Conservation (phyloP, 2,888 invertebrate genomes). For the Cosmorhoe ocellata region DNA sequence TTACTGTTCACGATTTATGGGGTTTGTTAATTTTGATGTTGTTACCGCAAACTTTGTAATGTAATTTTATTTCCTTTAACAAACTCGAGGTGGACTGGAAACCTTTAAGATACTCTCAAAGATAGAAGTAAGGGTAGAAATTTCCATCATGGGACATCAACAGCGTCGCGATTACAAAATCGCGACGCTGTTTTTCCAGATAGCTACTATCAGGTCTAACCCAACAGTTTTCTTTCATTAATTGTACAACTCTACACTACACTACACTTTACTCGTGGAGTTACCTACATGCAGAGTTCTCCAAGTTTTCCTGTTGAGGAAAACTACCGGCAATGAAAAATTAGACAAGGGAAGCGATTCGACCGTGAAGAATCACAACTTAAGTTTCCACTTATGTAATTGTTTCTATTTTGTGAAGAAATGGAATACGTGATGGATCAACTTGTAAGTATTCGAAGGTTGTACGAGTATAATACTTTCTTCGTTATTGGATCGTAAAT, state of each 20-base stretch:
- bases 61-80: no score
- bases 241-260: slow-evolving; percentile 3
- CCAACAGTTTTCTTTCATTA: slow-evolving; percentile 21
- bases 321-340: slow-evolving; percentile 11
- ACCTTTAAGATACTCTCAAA: no score
- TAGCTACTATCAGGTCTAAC: no score
- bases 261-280: slow-evolving; percentile 10
- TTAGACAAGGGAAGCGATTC: slow-evolving; percentile 14
- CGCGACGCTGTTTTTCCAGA: no score
- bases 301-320: slow-evolving; percentile 14
- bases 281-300: slow-evolving; percentile 17
- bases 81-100: no score
- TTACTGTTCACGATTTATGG: background rate
- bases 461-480: background rate
- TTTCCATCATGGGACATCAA: no score
- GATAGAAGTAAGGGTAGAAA: no score
- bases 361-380: slow-evolving; percentile 18
- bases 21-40: background rate
- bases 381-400: slow-evolving; percentile 16
- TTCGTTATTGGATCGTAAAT: background rate
- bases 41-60: no score
- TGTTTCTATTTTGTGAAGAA: slow-evolving; percentile 21
- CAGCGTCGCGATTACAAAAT: no score
- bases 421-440: slow-evolving; percentile 16
- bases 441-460: slow-evolving; percentile 3